These are phyloP conservation scores for Herpailurus yagouaroundi DNA, from an alignment of 2,113 vertebrate genomes.

Conservation along the genomic window DNA sequence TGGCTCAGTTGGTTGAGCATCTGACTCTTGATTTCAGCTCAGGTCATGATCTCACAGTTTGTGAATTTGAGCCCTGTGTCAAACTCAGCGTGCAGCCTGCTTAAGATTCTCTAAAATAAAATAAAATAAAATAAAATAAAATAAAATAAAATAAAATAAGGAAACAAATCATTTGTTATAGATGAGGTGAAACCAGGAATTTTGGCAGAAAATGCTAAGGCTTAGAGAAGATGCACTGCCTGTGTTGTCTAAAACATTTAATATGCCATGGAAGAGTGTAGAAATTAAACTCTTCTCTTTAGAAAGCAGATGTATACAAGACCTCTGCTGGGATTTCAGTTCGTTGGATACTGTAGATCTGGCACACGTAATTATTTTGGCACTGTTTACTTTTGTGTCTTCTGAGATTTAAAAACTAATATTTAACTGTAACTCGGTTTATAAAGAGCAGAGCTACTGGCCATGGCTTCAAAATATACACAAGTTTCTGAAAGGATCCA, in stretches of 20 bases:
- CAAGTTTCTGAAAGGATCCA: background rate
- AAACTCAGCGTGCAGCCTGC: too few species aligned
- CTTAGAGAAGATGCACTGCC: background rate
- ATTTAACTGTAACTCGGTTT: slow-evolving; percentile 22
- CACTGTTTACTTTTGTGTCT: background rate
- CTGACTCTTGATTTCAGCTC: too few species aligned
- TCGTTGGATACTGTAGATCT: background rate
- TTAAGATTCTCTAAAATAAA: too few species aligned
- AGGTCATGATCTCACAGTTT: too few species aligned
- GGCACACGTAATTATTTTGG: background rate
- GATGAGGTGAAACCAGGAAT: background rate
- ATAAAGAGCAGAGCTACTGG: background rate
- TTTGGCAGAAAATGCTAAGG: background rate
- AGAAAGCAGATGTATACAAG: background rate
- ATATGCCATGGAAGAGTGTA: background rate
- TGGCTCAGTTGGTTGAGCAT: too few species aligned
- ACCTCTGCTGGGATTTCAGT: background rate
- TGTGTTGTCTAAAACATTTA: background rate
- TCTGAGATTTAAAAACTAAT: background rate
- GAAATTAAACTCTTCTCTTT: background rate
- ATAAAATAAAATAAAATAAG: background rate
- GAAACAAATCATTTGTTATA: background rate
- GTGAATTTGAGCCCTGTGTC: too few species aligned
- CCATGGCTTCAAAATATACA: background rate
- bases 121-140: background rate